Conservation (phyloP, 2,888 invertebrate species). For the Drosophila tanythrix region DNA sequence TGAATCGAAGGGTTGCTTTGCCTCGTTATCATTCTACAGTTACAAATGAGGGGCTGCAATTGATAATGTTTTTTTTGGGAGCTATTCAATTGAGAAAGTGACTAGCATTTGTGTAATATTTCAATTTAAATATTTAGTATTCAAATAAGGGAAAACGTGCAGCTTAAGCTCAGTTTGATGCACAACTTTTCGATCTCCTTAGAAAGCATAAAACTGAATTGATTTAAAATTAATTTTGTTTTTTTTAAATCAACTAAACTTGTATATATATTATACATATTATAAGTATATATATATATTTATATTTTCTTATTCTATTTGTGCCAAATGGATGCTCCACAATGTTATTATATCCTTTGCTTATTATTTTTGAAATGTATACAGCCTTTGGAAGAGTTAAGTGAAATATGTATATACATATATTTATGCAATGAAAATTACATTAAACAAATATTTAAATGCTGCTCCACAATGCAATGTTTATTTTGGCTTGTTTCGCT, state of each 20-base stretch:
- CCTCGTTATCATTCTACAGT: background rate
- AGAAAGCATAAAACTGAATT: background rate
- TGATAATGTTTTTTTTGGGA: no score
- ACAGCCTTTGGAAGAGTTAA: background rate
- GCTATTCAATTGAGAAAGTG: no score
- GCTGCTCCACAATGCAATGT: background rate
- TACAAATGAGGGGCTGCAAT: background rate
- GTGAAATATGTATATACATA: background rate
- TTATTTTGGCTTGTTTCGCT: background rate
- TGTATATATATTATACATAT: no score
- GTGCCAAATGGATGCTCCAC: background rate
- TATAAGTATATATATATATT: background rate
- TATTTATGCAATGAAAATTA: background rate
- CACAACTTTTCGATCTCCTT: background rate
- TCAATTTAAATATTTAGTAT: background rate
- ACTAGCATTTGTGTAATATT: background rate
- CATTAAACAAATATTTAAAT: conserved; percentile 1
- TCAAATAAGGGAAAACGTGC: no score
- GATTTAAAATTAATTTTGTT: background rate
- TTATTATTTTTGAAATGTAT: background rate
- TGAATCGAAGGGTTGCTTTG: conserved; percentile 18
- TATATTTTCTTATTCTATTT: background rate
- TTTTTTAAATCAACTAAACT: background rate
- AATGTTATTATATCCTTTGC: background rate
- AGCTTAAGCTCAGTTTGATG: background rate